Conservation (phyloP, 2,888 invertebrate species). For the Eupithecia vulgata region DNA sequence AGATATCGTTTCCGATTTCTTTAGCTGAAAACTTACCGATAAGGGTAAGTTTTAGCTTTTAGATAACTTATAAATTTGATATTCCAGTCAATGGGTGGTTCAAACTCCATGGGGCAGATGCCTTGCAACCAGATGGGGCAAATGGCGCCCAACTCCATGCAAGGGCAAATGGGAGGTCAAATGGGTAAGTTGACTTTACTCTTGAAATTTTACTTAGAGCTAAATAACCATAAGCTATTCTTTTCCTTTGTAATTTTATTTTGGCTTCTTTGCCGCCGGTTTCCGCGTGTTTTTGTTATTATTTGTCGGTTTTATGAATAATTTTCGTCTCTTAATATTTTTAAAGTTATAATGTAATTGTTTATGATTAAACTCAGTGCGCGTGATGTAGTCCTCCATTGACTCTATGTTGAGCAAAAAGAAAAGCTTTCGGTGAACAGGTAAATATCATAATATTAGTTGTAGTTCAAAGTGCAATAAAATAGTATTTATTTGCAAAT, state of each 20-base stretch:
- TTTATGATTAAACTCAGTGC: background rate
- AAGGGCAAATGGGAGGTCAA: slow-evolving; percentile 73
- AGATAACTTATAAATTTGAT: background rate
- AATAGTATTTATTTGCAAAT: background rate
- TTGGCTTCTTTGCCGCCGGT: background rate
- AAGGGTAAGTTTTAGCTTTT: too few species aligned
- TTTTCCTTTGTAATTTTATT: background rate
- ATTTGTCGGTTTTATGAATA: background rate
- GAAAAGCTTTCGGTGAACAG: slow-evolving; percentile 9
- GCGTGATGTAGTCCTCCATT: background rate
- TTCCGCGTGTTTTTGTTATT: background rate
- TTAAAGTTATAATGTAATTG: background rate
- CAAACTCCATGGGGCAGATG: slow-evolving; percentile 73
- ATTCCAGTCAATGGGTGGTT: slow-evolving; percentile 62
- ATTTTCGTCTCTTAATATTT: background rate
- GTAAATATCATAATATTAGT: slow-evolving; percentile 1
- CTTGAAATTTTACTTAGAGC: background rate
- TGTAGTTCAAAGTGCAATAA: background rate
- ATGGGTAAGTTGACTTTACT: slow-evolving; percentile 67
- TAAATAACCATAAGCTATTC: slow-evolving; percentile 6
- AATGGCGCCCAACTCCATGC: slow-evolving; percentile 68
- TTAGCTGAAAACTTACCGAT: too few species aligned
- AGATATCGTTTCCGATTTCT: too few species aligned
- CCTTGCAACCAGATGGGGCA: slow-evolving; percentile 77
- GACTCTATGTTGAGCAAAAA: background rate